A percentile compares a stretch with the other conserved stretches of the same genome.
These are phyloP conservation scores for Epizoanthus fatuus DNA, from an alignment of 92 coral and sea anemone species.

Conservation along the genomic window DNA sequence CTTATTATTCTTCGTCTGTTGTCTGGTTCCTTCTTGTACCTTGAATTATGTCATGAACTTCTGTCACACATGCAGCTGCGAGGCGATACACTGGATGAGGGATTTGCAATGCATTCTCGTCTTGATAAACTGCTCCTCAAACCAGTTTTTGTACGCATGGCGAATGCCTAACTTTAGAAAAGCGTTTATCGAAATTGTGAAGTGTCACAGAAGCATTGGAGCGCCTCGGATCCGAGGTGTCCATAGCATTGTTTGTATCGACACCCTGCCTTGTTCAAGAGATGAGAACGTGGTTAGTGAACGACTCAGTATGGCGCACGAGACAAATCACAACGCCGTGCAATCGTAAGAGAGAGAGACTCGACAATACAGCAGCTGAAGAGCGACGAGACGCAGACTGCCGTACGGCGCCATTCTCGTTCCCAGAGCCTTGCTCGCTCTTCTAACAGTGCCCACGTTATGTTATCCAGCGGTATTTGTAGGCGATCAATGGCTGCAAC, in stretches of 20 bases:
- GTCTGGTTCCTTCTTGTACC: constrained; percentile 85
- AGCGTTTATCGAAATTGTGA: constrained; percentile 65
- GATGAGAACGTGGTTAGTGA: neutral
- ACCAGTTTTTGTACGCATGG: constrained; percentile 94
- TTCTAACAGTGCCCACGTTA: no score
- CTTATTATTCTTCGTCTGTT: constrained; percentile 69
- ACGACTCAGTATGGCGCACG: neutral
- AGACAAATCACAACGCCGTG: no score
- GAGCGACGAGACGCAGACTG: no score
- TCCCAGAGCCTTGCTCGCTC: no score
- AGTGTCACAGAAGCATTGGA: neutral
- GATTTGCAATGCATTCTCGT: constrained; percentile 88
- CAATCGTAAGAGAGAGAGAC: no score
- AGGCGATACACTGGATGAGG: constrained; percentile 85
- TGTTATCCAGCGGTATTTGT: no score
- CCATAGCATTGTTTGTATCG: neutral
- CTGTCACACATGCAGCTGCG: constrained; percentile 84
- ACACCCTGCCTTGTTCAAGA: neutral
- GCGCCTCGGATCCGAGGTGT: neutral
- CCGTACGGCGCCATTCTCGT: no score
- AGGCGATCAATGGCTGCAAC: no score
- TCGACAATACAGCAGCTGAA: no score
- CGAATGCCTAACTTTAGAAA: constrained; percentile 81
- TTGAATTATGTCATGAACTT: constrained; percentile 89
- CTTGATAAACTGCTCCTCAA: constrained; percentile 78